Evolutionary conservation across 2,888 invertebrate genomes (phyloP), one percentile per base, ranked within the genome.

Genomic region (Hyposoter didymator): DNA sequence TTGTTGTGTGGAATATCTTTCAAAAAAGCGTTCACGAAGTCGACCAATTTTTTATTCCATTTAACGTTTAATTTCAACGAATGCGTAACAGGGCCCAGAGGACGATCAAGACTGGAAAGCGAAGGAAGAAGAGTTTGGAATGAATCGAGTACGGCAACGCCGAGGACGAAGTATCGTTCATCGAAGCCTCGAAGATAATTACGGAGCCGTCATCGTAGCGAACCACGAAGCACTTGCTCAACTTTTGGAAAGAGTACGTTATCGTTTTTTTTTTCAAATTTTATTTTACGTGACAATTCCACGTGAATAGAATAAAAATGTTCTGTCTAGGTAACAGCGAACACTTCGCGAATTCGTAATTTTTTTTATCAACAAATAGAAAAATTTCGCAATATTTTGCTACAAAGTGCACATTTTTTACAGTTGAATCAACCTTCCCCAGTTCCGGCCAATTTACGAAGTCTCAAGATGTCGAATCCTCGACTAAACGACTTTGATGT

Each of bases 181-280:
- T 93, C 97, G 96, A 91, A 97, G 96, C 92, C 95, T 98, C 87
- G 98, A 98, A 92, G 98, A 98, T 92, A 98, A 98, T 94, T 98
- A 98, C 92, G 97, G 97, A 22, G 98, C 98, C 62, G 98, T 98
- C 49, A 96, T 98, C 87, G 96, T 97, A 52, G 98, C 98, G 86
- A 98, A 98, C 95, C 98, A 98, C 92, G 98, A 98, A 94, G 98
- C 98, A 8, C 95, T 98, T 28, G 97, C 98, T 75, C 98, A 98
- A 94, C 97, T 98, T 90, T 95, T 98, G 87, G 98, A 98, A 94
- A 97, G 98, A 95, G 98, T 98, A 94, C 92, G 80, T 47, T 78
- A 49, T 66, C 39, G 39, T 66, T 32, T 78, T 55, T 7, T 32
- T 43, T 39, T 59, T 32, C 2, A 8, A 59, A n/a, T n/a, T 22